phyloP scores from a whole-genome alignment of 1,140 invertebrate genomes.

The Battus philenor region DNA sequence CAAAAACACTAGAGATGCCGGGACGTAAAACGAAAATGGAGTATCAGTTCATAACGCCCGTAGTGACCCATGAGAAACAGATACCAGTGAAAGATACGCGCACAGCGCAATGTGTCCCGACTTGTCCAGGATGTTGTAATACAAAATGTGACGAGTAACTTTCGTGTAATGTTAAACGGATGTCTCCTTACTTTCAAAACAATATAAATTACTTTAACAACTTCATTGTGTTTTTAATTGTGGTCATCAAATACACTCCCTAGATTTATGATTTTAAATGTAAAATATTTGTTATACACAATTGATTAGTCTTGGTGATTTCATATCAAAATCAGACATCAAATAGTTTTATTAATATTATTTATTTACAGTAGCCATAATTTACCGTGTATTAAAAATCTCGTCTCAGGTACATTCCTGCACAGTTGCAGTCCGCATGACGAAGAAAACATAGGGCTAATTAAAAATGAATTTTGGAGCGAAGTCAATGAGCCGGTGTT shows the following conservation, averaged over 20 bases:
- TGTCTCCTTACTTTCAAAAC: too few relatives aligned
- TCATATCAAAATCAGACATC: too few relatives aligned
- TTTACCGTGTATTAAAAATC: conserved; percentile 13
- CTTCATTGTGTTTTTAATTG: too few relatives aligned
- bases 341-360: too few relatives aligned
- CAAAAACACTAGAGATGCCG: conserved; percentile 54
- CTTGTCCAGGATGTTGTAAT: conserved; percentile 35
- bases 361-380: too few relatives aligned
- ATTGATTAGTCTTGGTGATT: too few relatives aligned
- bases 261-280: too few relatives aligned
- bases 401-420: conserved; percentile 12
- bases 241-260: too few relatives aligned
- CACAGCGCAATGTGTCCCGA: conserved; percentile 48
- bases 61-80: conserved; percentile 33
- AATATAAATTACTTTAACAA: too few relatives aligned
- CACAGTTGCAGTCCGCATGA: not conserved
- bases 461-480: not conserved
- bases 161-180: too few relatives aligned
- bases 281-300: too few relatives aligned
- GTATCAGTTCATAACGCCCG: conserved; percentile 64
- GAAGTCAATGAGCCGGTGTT: not conserved
- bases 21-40: conserved; percentile 60
- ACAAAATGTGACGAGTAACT: too few relatives aligned
- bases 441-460: conserved; percentile 5
- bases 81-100: conserved; percentile 51